Evolutionary conservation across 2,888 invertebrate genomes (phyloP).

Genomic region (Tipula confusa): DNA sequence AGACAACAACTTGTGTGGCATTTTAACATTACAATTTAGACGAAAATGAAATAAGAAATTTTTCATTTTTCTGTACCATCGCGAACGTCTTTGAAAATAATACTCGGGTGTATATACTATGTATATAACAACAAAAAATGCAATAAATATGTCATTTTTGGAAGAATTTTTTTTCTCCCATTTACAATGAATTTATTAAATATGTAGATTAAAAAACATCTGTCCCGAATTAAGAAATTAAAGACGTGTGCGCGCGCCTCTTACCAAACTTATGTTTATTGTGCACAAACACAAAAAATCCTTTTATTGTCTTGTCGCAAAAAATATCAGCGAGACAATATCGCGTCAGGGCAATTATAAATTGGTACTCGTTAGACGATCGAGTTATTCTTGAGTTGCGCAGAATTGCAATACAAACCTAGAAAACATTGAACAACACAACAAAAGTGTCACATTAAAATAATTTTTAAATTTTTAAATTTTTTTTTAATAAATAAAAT

Average conservation of each 20-base stretch:
- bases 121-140: neutral
- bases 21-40: conserved; percentile 8
- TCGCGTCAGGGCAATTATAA: neutral
- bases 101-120: too few relatives aligned
- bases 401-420: neutral
- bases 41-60: neutral
- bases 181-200: conserved; percentile 25
- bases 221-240: conserved; percentile 12
- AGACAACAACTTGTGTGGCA: conserved; percentile 26
- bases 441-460: neutral
- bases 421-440: neutral
- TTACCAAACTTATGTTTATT: too few relatives aligned
- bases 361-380: neutral
- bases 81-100: neutral
- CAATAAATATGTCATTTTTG: conserved; percentile 20
- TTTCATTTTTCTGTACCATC: neutral
- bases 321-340: neutral
- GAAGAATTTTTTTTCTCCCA: neutral
- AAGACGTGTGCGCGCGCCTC: neutral
- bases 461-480: neutral
- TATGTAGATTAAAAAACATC: conserved; percentile 25
- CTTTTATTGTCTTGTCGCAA: neutral
- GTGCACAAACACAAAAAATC: neutral
- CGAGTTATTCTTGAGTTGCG: neutral
- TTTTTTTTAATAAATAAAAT: neutral